phyloP scores from a whole-genome alignment of 1,140 invertebrate species.

The Drosophila nasuta region DNA sequence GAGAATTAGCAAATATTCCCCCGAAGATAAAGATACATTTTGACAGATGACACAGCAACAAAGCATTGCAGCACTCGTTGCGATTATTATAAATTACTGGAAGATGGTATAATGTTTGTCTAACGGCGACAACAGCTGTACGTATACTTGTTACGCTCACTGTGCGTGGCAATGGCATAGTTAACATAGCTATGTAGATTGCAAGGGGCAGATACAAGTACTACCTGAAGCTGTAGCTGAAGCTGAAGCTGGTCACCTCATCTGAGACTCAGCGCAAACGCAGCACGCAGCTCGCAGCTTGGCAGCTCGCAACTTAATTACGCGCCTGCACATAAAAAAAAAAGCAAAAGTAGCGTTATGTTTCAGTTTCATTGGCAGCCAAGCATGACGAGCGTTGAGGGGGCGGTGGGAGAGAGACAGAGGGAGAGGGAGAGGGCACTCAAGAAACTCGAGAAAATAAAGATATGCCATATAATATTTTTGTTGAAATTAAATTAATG shows the following conservation, averaged over 20 bases:
- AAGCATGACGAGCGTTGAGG: conserved; percentile 35
- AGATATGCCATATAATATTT: conserved; percentile 29
- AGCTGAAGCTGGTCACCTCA: conserved; percentile 25
- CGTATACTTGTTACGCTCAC: conserved; percentile 48
- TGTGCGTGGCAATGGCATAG: conserved; percentile 67
- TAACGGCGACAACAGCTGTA: conserved; percentile 33
- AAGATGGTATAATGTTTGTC: conserved; percentile 24
- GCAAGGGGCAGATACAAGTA: conserved; percentile 23
- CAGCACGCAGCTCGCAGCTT: conserved; percentile 32
- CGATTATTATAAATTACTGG: conserved; percentile 21
- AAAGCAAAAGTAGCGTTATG: conserved; percentile 80
- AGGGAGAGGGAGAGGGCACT: neutral
- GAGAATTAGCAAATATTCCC: neutral
- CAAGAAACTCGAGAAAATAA: conserved; percentile 8
- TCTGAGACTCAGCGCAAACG: neutral
- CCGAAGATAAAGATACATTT: neutral
- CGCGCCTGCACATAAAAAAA: conserved; percentile 46
- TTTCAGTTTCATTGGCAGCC: conserved; percentile 75
- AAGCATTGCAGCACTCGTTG: conserved; percentile 27
- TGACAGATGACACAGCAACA: neutral
- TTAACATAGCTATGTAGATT: conserved; percentile 44
- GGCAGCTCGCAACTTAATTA: conserved; percentile 57
- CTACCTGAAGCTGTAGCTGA: neutral
- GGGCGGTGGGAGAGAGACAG: neutral
- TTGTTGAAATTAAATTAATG: conserved; percentile 51